Evolutionary conservation across 1,140 invertebrate species (phyloP), one percentile per base, ranked within the genome.

Genomic region (Dryas iulia): DNA sequence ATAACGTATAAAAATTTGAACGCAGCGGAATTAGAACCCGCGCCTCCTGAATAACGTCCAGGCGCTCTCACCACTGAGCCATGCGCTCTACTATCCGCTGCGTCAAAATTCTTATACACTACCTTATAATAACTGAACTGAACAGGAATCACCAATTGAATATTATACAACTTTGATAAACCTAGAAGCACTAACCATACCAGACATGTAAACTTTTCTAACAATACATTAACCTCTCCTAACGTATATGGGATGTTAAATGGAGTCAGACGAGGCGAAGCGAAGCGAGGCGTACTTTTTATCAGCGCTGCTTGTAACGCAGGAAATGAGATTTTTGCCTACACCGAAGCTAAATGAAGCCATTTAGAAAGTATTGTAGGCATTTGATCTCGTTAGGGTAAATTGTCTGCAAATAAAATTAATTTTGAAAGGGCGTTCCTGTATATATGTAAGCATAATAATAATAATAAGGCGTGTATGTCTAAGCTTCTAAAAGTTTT

Each of bases 271-370:
- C 66, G 66, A 47, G 59, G 39, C 59, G 66, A n/a, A n/a, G n/a
- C n/a, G n/a, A n/a, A n/a, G n/a, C n/a, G n/a, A n/a, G 59, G 39
- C 59, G 66, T 62, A 33, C 59, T 62, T 69, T 65, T 69, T 69
- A 69, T 69, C 66, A 69, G 66, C 33, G 52, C 54, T 69, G 33
- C 59, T 58, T 62, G 53, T 69, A 69, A 67, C 59, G 53, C 59
- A 69, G 66, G 66, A 69, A 69, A 69, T 69, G 66, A 69, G 66
- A 69, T 69, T 69, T 69, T 69, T 69, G 59, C 66, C 53, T 69
- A 63, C 66, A 54, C 47, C 25, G 57, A 54, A 33, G 66, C 26
- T 69, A 25, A 69, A 47, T 35, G 59, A 62, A 57, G 47, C 21
- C 58, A 57, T 39, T 58, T 62, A 62, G 30, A 53, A 53, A 61